phyloP scores from a whole-genome alignment of 2,888 invertebrate species.

The Acrobasis suavella region DNA sequence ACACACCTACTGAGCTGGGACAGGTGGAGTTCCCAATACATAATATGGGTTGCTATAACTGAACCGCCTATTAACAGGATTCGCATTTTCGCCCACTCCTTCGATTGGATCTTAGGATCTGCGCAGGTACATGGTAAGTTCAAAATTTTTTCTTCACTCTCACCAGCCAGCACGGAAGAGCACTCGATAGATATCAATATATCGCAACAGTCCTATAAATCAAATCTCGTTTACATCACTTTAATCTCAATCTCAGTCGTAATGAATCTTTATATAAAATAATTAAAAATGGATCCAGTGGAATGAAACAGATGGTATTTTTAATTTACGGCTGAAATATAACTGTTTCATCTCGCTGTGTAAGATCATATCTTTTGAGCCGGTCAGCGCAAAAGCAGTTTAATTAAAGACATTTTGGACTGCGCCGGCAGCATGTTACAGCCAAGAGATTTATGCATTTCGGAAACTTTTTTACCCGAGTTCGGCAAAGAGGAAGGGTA shows the following conservation, averaged over 20 bases:
- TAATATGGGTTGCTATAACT: too few relatives aligned
- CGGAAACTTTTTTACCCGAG: too few relatives aligned
- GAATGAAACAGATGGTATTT: constrained; percentile 22
- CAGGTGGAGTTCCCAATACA: too few relatives aligned
- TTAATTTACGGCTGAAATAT: constrained; percentile 23
- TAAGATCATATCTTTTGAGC: constrained; percentile 18
- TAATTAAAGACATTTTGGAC: constrained; percentile 21
- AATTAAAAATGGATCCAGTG: constrained; percentile 21
- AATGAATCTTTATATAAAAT: constrained; percentile 21
- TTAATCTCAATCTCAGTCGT: not conserved
- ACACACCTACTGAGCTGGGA: too few relatives aligned
- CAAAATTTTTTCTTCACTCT: too few relatives aligned
- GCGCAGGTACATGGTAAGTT: too few relatives aligned
- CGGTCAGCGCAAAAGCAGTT: constrained; percentile 14
- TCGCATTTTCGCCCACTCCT: too few relatives aligned
- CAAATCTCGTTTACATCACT: not conserved
- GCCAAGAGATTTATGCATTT: constrained; percentile 4
- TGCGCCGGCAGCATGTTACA: constrained; percentile 11
- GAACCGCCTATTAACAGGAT: too few relatives aligned
- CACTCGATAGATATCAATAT: too few relatives aligned
- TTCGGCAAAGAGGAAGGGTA: too few relatives aligned
- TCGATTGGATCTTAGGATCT: too few relatives aligned
- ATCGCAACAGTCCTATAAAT: not conserved
- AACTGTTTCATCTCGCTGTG: constrained; percentile 10
- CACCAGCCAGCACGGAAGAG: too few relatives aligned